Evolutionary conservation across 1,140 invertebrate species (phyloP), one percentile per base, ranked within the genome.

Genomic region (Whitmania pigra): DNA sequence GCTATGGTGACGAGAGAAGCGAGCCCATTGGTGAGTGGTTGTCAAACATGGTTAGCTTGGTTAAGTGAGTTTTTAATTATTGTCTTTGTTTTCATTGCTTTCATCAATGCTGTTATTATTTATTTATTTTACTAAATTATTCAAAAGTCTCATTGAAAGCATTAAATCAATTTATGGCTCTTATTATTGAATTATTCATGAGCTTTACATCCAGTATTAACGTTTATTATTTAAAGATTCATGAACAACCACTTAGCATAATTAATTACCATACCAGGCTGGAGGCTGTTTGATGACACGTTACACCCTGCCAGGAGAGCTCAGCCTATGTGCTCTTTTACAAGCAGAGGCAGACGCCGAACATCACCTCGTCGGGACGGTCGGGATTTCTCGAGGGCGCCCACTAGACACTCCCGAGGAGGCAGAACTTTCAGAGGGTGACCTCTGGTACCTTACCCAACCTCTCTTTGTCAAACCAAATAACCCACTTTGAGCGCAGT

Each of bases 251-350:
- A 36, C 31, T 68, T 25, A 57, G 9, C 55, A 57, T 57, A 13
- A 49, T 36, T 4, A 49, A 49, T 7, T 7, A 0, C 43, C 15
- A 49, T 17, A 13, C 0, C 43, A 85, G 84, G 79, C 71, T 85
- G 84, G 84, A 78, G 84, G 60, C 72, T 81, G 25, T 84, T 83
- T 77, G 82, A 85, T 78, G 84, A 85, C 77, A 78, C 22, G 84
- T 85, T 22, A 76, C 74, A 6, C 72, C 76, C 40, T 73, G 82
- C 9, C 73, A 74, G 18, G 81, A 83, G 71, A 80, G 79, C 20
- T 78, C 80, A 53, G 84, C 84, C 2, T 85, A 85, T 73, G 75
- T 85, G 6, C 77, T 85, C 15, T 84, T 85, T 70, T 85, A 85
- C 40, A 49, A 49, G 43, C 43, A 49, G 43, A 49, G 43, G 43